Conservation (phyloP, 2,113 vertebrate species). For the Chionis minor region DNA sequence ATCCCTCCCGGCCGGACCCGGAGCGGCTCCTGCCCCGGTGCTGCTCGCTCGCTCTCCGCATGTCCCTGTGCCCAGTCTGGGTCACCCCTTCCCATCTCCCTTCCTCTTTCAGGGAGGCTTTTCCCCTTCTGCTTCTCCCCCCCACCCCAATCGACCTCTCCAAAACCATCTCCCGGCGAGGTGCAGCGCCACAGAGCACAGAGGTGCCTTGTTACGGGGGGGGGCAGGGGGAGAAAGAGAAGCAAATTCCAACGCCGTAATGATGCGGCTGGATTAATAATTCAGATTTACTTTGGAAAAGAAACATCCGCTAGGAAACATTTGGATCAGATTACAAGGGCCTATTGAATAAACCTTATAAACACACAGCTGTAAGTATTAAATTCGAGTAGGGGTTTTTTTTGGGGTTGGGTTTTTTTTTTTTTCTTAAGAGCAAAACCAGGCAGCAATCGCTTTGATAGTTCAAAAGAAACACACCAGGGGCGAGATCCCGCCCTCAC, state of each 20-base stretch:
- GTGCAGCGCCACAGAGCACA: slow-evolving; percentile 64
- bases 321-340: slow-evolving; percentile 82
- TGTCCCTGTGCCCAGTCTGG: not conserved
- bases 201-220: slow-evolving; percentile 76
- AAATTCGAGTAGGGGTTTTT: slow-evolving; percentile 72
- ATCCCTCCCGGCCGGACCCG: not conserved
- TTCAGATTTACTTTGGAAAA: slow-evolving; percentile 82
- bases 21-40: not conserved
- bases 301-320: slow-evolving; percentile 84
- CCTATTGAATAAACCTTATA: slow-evolving; percentile 80
- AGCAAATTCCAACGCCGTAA: slow-evolving; percentile 77
- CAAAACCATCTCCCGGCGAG: not conserved
- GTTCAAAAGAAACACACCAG: slow-evolving; percentile 67
- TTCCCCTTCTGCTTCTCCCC: not conserved
- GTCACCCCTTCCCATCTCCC: not conserved
- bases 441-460: slow-evolving; percentile 67
- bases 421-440: slow-evolving; percentile 34
- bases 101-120: not conserved
- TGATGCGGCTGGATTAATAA: slow-evolving; percentile 81
- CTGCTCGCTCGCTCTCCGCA: not conserved
- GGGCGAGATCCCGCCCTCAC: slow-evolving; percentile 43
- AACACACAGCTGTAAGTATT: slow-evolving; percentile 81
- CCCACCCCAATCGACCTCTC: not conserved
- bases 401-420: not conserved
- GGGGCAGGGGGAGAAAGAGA: slow-evolving; percentile 35